Base-by-base conservation (phyloP, 2,888 invertebrate species). In the Adineta ricciae region DNA sequence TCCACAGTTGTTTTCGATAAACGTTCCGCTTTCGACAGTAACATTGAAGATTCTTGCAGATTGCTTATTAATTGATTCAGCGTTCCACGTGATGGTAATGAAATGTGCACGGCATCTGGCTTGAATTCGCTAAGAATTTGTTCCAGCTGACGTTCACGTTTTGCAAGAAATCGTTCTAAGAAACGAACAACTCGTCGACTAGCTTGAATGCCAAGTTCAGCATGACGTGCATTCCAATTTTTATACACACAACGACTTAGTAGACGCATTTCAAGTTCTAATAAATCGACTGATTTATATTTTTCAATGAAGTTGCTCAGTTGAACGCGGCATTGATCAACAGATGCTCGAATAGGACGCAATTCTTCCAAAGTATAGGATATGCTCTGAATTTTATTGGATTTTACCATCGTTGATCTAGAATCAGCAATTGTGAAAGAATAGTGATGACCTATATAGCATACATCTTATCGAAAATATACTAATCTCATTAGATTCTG, bases 171-270 rank as follows among this genome's bases (percentile, higher is more conserved):
- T n/a, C 19, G 78, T 78, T 78, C 78, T 14, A 78, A 41, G n/a
- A 78, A 41, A n/a, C 41, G 38, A 11, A 41, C 38, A 41, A n/a
- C 41, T 11, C 78, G 78, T 78, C 41, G 38, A 41, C 78, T 41
- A 11, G 78, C 41, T 78, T 78, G 78, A 78, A 78, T 78, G 11
- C 78, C 78, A 41, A 41, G n/a, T 41, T 78, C 78, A 24, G 41
- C 41, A 78, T 14, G 78, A 78, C 78, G 78, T 1, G 78, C 78
- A 78, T 78, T 78, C 78, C 78, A 78, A 41, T 78, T 78, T 78
- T 78, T 78, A 78, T 78, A 78, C 4, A 78, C 41, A 78, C 78
- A 78, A 78, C 78, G 78, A 78, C n/a, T 78, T 41, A 78, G 41
- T 38, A 78, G 41, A n/a, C 41, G 78, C 8, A 24, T 78, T 78